These are phyloP conservation scores for Diaphora mendica DNA, from an alignment of 2,888 invertebrate species.

Conservation along the genomic window DNA sequence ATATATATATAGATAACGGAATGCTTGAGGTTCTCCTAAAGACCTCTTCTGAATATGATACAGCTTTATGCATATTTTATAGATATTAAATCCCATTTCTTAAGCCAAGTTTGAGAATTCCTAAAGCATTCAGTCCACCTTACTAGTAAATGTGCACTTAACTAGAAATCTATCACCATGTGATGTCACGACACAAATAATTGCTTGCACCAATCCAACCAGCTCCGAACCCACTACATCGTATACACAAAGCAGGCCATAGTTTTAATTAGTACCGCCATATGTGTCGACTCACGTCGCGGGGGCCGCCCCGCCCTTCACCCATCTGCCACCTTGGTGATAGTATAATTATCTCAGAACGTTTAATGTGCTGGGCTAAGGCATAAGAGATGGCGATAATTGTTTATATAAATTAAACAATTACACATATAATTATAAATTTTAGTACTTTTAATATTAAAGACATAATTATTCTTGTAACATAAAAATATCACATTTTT, in stretches of 20 bases:
- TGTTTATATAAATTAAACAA: too few relatives aligned
- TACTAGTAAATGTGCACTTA: too few relatives aligned
- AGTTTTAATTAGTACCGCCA: conserved; percentile 82
- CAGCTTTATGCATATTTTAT: background rate
- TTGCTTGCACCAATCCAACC: conserved; percentile 4
- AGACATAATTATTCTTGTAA: too few relatives aligned
- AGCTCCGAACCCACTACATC: conserved; percentile 11
- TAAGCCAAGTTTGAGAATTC: background rate
- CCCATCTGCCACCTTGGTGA: conserved; percentile 71
- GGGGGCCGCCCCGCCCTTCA: conserved; percentile 60
- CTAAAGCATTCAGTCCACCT: background rate
- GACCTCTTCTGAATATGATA: background rate
- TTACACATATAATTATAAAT: background rate
- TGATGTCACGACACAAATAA: conserved; percentile 1
- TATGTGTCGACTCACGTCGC: conserved; percentile 78
- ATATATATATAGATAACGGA: too few relatives aligned
- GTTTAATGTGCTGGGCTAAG: conserved; percentile 56
- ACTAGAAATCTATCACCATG: background rate
- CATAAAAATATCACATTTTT: too few relatives aligned
- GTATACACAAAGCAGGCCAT: conserved; percentile 35
- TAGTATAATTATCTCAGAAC: conserved; percentile 80
- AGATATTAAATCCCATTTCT: background rate
- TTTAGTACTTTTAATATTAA: too few relatives aligned
- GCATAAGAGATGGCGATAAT: conserved; percentile 21
- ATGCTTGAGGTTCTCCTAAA: background rate